A percentile compares a stretch with the other conserved stretches of the same genome.
Conservation (phyloP, 1,140 invertebrate genomes). For the Drosophila simulans region DNA sequence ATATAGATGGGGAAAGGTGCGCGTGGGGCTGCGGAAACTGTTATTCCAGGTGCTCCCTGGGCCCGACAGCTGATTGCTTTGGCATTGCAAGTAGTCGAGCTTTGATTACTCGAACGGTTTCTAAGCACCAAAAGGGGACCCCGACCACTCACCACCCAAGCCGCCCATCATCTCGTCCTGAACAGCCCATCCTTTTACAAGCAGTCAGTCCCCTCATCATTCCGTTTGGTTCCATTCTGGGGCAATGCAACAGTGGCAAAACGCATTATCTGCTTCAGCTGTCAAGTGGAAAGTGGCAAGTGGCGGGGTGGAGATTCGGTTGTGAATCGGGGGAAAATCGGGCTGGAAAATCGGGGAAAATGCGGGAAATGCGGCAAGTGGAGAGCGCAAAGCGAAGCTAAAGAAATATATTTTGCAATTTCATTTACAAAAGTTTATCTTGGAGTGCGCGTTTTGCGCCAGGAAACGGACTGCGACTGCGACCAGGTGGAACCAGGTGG, state of each 20-base stretch:
- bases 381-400: constrained; percentile 11
- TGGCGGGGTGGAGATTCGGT: not conserved
- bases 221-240: constrained; percentile 9
- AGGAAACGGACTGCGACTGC: constrained; percentile 39
- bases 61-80: constrained; percentile 47
- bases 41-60: constrained; percentile 66
- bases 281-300: constrained; percentile 58
- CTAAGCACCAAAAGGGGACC: constrained; percentile 63
- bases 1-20: not conserved
- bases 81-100: constrained; percentile 62
- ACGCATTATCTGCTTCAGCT: constrained; percentile 79
- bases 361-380: constrained; percentile 19
- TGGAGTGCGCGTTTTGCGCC: constrained; percentile 66
- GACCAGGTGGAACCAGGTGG: constrained; percentile 14
- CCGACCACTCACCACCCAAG: not conserved
- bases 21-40: constrained; percentile 30
- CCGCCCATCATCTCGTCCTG: not conserved
- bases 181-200: not conserved
- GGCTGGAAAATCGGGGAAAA: constrained; percentile 6
- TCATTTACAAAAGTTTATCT: constrained; percentile 82
- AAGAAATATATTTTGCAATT: constrained; percentile 73
- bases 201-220: constrained; percentile 2
- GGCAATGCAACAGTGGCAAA: constrained; percentile 76
- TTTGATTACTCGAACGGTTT: constrained; percentile 79
- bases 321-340: not conserved